phyloP scores from a whole-genome alignment of 1,140 invertebrate genomes.

The Homalodisca vitripennis region DNA sequence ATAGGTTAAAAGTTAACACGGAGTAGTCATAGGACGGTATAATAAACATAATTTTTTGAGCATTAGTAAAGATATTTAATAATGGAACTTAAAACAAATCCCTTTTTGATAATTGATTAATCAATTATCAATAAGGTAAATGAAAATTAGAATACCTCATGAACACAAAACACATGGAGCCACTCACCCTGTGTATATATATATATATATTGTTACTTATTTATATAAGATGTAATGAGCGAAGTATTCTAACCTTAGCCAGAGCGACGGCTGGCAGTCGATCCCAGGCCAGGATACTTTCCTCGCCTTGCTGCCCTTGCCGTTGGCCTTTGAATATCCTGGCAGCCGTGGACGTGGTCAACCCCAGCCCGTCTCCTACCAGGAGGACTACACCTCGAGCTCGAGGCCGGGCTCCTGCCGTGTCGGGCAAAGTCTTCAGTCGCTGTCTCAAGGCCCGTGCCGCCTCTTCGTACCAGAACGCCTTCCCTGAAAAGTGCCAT shows the following conservation, averaged over 20 bases:
- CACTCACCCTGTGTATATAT: too few species aligned
- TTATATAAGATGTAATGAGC: too few species aligned
- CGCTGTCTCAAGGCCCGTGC: conserved; percentile 36
- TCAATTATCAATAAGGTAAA: too few species aligned
- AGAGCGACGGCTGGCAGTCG: conserved; percentile 69
- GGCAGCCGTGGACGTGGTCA: conserved; percentile 72
- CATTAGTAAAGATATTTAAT: too few species aligned
- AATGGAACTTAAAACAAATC: too few species aligned
- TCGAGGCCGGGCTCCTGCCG: conserved; percentile 6
- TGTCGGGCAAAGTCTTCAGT: conserved; percentile 30
- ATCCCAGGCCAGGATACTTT: conserved; percentile 66
- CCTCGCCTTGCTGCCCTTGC: conserved; percentile 58
- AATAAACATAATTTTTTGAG: too few species aligned
- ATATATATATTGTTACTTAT: too few species aligned
- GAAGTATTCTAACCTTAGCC: conserved; percentile 63
- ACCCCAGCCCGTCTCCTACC: conserved; percentile 79
- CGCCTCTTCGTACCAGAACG: conserved; percentile 44
- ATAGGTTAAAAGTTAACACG: too few species aligned
- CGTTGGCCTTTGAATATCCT: conserved; percentile 62
- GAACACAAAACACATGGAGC: too few species aligned
- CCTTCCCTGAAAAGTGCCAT: conserved; percentile 37
- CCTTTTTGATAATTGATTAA: too few species aligned
- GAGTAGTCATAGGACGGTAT: too few species aligned
- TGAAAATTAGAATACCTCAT: too few species aligned
- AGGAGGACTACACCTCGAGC: conserved; percentile 69